A percentile compares a stretch with the other conserved stretches of the same genome.
These are phyloP conservation scores for Enteromius paludinosus DNA, from an alignment of 2,797 vertebrate species.

Conservation along the genomic window DNA sequence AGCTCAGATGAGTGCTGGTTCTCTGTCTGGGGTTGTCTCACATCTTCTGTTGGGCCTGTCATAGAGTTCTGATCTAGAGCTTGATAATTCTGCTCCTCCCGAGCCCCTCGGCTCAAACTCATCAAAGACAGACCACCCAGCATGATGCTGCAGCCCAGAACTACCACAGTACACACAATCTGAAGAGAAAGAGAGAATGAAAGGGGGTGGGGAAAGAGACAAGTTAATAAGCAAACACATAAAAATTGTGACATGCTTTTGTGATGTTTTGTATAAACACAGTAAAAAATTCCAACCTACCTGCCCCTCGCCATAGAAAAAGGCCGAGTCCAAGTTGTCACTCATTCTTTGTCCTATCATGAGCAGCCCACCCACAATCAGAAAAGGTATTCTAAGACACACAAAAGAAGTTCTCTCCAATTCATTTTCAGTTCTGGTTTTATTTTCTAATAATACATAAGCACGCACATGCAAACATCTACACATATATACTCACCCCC, in stretches of 20 bases:
- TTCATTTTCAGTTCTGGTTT: background rate
- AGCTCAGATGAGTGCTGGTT: constrained; percentile 59
- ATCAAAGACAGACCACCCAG: constrained; percentile 88
- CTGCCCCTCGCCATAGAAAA: constrained; percentile 94
- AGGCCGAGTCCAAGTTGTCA: constrained; percentile 87
- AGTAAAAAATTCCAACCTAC: constrained; percentile 69
- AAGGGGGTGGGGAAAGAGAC: background rate
- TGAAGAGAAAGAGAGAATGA: constrained; percentile 61
- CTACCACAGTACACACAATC: constrained; percentile 88
- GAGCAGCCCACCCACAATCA: constrained; percentile 87
- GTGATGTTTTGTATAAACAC: background rate
- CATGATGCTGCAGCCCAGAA: constrained; percentile 85
- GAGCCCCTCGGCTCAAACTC: constrained; percentile 87
- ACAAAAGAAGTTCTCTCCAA: background rate
- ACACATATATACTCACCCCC: constrained; percentile 84
- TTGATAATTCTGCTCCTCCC: constrained; percentile 84
- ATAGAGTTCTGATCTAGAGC: constrained; percentile 81
- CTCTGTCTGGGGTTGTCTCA: constrained; percentile 71
- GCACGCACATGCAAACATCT: constrained; percentile 23
- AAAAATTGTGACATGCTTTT: background rate
- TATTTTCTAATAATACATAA: background rate
- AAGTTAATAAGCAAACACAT: background rate
- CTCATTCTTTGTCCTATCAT: constrained; percentile 79
- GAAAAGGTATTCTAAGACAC: constrained; percentile 83
- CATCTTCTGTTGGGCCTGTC: constrained; percentile 67